A percentile compares a stretch with the other conserved stretches of the same genome.
Evolutionary conservation across 2,797 vertebrate species (phyloP).

Genomic region (Micromesistius poutassou): DNA sequence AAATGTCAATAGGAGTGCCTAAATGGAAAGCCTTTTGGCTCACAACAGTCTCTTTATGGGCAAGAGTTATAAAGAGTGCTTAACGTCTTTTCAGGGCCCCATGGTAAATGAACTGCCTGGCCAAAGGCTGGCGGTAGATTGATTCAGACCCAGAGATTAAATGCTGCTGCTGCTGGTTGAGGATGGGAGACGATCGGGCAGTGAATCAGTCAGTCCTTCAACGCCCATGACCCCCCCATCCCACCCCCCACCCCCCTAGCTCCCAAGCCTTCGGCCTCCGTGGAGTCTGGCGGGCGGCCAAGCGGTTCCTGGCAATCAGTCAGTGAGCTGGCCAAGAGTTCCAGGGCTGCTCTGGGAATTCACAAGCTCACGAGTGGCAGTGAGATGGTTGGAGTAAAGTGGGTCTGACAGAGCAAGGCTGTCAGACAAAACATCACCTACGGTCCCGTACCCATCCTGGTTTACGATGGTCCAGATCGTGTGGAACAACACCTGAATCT

Average conservation of each 20-base stretch:
- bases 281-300: not conserved
- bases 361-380: not conserved
- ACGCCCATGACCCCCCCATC: not conserved
- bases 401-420: not conserved
- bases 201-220: constrained; percentile 20
- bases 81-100: constrained; percentile 4
- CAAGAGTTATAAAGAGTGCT: not conserved
- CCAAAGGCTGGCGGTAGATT: constrained; percentile 36
- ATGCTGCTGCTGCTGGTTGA: constrained; percentile 53
- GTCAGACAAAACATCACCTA: not conserved
- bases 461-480: not conserved
- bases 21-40: not conserved
- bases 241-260: not conserved
- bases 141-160: constrained; percentile 58
- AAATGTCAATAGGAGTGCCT: not conserved
- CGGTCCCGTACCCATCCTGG: not conserved
- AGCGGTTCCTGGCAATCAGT: constrained; percentile 12
- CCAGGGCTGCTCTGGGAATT: not conserved
- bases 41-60: not conserved
- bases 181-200: constrained; percentile 36
- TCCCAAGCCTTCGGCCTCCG: not conserved
- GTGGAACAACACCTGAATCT: not conserved
- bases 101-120: constrained; percentile 44
- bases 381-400: not conserved
- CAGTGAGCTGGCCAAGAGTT: constrained; percentile 32